Conservation (phyloP, 2,113 vertebrate species). For the Steatornis caripensis region DNA sequence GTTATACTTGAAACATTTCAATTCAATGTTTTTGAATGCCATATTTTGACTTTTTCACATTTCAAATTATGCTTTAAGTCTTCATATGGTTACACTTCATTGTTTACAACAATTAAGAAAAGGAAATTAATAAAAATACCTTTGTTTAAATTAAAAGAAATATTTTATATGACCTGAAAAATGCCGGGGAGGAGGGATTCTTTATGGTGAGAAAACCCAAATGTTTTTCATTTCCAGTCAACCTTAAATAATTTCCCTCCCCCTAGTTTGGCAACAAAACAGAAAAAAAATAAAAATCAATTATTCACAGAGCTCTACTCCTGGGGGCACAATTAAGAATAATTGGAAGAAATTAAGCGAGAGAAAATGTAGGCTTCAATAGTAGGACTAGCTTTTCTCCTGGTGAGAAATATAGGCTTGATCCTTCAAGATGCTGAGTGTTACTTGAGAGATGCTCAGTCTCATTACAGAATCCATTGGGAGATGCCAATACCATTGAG, state of each 20-base stretch:
- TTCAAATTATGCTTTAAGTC: not conserved
- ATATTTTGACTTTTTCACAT: not conserved
- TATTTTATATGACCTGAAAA: not conserved
- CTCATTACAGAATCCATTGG: not conserved
- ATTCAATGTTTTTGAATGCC: not conserved
- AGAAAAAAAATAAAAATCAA: not conserved
- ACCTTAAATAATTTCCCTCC: not conserved
- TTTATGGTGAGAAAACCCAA: not conserved
- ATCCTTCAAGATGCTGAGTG: not conserved
- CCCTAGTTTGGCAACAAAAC: not conserved
- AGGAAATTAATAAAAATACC: not conserved
- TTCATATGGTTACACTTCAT: not conserved
- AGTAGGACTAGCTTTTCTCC: not conserved
- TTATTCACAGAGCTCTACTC: conserved; percentile 20
- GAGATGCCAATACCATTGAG: not conserved
- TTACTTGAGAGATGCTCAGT: not conserved
- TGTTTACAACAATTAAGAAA: not conserved
- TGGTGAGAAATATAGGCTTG: not conserved
- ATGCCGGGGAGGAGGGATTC: not conserved
- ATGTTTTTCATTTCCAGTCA: not conserved
- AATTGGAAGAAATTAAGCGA: conserved; percentile 48
- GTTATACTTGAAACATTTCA: not conserved
- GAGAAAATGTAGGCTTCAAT: not conserved
- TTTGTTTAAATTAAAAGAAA: not conserved
- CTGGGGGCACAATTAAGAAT: conserved; percentile 41